Conservation (phyloP, 2,888 invertebrate species). For the Himalopsyche anomala region DNA sequence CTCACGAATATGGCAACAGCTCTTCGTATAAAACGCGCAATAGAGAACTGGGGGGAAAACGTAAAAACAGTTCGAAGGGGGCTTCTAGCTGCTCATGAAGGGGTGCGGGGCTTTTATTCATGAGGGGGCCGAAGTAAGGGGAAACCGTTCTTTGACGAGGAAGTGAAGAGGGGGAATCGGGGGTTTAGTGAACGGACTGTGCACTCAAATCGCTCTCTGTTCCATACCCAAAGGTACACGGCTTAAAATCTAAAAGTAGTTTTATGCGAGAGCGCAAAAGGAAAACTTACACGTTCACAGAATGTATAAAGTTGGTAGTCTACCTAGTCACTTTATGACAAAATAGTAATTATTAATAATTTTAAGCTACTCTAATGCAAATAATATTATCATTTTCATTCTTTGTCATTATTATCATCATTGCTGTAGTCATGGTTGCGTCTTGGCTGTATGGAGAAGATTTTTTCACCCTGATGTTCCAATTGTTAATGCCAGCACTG, state of each 20-base stretch:
- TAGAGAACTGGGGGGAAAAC: constrained; percentile 57
- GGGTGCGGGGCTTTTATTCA: constrained; percentile 61
- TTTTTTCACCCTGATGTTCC: no score
- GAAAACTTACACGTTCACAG: not conserved
- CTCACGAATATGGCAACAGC: constrained; percentile 20
- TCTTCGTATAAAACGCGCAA: constrained; percentile 34
- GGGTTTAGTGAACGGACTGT: constrained; percentile 64
- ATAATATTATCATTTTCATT: no score
- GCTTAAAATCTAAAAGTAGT: not conserved
- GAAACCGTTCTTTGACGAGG: constrained; percentile 62
- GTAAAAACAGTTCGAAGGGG: constrained; percentile 66
- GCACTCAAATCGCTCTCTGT: constrained; percentile 66
- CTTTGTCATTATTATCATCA: no score
- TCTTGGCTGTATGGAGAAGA: no score
- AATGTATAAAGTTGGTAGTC: not conserved
- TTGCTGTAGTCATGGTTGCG: no score
- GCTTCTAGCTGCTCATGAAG: constrained; percentile 50
- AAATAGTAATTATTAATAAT: not conserved
- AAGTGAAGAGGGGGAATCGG: constrained; percentile 56
- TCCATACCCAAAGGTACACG: constrained; percentile 54
- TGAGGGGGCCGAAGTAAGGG: constrained; percentile 58
- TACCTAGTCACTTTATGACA: not conserved
- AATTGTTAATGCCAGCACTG: no score
- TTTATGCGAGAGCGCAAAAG: not conserved
- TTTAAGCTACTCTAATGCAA: no score